Percentiles rank a stretch among this genome's conserved stretches.
Conservation (phyloP, 2,888 invertebrate species). For the Polyommatus icarus region DNA sequence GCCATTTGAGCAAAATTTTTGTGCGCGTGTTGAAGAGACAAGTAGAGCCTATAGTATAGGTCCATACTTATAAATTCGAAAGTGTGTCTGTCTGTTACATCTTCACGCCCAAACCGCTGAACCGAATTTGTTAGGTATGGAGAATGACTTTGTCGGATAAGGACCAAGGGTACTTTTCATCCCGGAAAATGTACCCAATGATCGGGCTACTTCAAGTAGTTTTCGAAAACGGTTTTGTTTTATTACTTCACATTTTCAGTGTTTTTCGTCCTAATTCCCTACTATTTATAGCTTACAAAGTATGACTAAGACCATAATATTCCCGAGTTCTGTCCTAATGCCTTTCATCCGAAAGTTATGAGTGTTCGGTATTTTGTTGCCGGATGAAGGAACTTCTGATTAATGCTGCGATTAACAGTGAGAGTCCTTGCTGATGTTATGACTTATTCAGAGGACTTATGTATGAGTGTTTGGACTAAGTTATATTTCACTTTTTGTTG, state of each 20-base stretch:
- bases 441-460: neutral
- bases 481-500: neutral
- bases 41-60: no score
- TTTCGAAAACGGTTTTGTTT: neutral
- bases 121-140: no score
- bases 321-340: neutral
- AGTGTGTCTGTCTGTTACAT: no score
- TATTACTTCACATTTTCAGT: neutral
- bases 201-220: no score
- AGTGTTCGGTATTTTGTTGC: neutral
- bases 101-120: no score
- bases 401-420: neutral
- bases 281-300: neutral
- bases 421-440: constrained; percentile 1
- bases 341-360: neutral
- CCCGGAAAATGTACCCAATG: no score
- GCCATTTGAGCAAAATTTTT: no score
- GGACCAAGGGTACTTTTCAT: no score
- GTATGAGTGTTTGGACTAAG: neutral
- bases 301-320: neutral
- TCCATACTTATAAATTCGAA: no score
- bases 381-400: neutral
- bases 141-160: no score
- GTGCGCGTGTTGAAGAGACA: no score
- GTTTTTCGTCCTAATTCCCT: no score